Conservation (phyloP, 2,113 vertebrate species). For the human region GRCh38 chr5:20793501-20794000, state of each 20-base stretch:
- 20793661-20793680: background rate
- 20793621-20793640: background rate
- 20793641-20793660: background rate
- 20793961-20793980: background rate
- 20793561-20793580: background rate
- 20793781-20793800: background rate
- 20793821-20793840: background rate
- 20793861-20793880: background rate
- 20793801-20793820: background rate
- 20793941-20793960: background rate
- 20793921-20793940: background rate
- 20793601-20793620: background rate
- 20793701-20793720: background rate
- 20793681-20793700: background rate
- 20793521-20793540: background rate
- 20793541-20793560: background rate
- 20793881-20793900: background rate
- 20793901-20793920: background rate
- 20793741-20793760: background rate
- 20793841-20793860: background rate
- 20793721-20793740: background rate
- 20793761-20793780: background rate
- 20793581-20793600: background rate
- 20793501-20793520: background rate
- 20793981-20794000: background rate